A percentile compares a stretch with the other conserved stretches of the same genome.
These are phyloP conservation scores for Cichladusa arquata DNA, from an alignment of 2,113 vertebrate species.

Conservation along the genomic window DNA sequence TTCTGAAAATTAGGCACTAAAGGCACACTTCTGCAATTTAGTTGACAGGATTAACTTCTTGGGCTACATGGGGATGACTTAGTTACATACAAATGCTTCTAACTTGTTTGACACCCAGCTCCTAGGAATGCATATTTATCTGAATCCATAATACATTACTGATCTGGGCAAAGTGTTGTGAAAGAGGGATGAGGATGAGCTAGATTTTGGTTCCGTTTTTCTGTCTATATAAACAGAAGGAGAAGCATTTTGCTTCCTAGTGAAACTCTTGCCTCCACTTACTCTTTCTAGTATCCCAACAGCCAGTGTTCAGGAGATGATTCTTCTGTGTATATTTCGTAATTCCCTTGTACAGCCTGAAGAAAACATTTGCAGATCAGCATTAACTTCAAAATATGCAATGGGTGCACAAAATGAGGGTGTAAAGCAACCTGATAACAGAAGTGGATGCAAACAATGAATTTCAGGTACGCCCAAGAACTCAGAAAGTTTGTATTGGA, in stretches of 20 bases:
- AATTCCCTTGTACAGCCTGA: fast-evolving
- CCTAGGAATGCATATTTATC: background rate
- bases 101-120: background rate
- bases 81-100: background rate
- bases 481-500: background rate
- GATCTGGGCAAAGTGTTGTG: background rate
- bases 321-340: background rate
- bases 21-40: background rate
- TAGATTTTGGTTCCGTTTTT: background rate
- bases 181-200: background rate
- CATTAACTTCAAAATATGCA: background rate
- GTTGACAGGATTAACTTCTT: background rate
- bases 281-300: background rate
- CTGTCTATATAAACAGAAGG: background rate
- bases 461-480: background rate
- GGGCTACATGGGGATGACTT: background rate
- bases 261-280: background rate
- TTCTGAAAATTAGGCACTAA: background rate
- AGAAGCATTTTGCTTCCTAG: background rate
- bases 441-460: background rate
- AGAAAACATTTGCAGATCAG: background rate
- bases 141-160: background rate
- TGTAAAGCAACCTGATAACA: background rate
- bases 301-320: background rate
- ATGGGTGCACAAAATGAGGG: background rate